Conservation (phyloP, 92 coral and sea anemone genomes). For the Porites divaricata region DNA sequence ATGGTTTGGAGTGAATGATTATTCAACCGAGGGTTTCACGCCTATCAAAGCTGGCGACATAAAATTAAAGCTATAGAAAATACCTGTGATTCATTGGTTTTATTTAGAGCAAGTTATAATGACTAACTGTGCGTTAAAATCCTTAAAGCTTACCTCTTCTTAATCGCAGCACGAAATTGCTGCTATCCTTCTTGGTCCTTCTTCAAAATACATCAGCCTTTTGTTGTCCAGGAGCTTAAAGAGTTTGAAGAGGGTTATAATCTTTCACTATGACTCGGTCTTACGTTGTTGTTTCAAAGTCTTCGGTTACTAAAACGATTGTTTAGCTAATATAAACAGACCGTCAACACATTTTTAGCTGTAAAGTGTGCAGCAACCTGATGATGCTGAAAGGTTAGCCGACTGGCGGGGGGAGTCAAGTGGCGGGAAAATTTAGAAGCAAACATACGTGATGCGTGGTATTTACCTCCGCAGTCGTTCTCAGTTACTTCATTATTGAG, state of each 20-base stretch:
- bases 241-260: not conserved
- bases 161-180: not conserved
- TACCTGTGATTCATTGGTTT: no score
- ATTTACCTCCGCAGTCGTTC: not conserved
- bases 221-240: not conserved
- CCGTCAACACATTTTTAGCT: not conserved
- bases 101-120: no score
- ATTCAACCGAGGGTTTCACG: no score
- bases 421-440: conserved; percentile 22
- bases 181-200: not conserved
- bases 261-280: not conserved
- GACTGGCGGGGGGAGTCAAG: not conserved
- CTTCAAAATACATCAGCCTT: not conserved
- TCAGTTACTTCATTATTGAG: not conserved
- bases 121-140: no score
- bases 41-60: no score
- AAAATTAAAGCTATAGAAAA: no score
- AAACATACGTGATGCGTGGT: not conserved
- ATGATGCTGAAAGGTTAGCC: not conserved
- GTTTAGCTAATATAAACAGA: not conserved
- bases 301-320: not conserved
- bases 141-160: not conserved
- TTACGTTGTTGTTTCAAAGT: not conserved
- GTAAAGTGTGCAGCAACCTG: not conserved
- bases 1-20: no score